Percentiles rank a stretch among this genome's conserved stretches.
phyloP scores from a whole-genome alignment of 2,888 invertebrate species.

The Euplexia lucipara region DNA sequence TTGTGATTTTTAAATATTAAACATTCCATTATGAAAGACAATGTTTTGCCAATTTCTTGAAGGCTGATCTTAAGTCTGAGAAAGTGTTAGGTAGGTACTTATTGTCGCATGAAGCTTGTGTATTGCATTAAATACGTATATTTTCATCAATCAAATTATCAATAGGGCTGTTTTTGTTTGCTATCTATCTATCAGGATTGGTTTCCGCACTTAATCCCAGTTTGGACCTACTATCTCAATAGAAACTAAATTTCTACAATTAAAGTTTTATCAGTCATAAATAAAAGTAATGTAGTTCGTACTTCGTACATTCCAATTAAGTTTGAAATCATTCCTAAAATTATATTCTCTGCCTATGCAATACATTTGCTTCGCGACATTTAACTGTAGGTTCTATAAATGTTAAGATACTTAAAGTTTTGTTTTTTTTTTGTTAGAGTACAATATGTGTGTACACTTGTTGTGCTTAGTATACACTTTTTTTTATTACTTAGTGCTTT shows the following conservation, averaged over 20 bases:
- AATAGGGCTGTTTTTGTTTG: neutral
- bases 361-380: conserved; percentile 47
- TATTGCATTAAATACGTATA: conserved; percentile 33
- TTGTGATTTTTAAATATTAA: conserved; percentile 84
- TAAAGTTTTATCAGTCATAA: too few species aligned
- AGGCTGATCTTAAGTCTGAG: conserved; percentile 85
- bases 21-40: conserved; percentile 87
- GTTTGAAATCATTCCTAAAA: neutral
- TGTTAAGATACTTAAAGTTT: conserved; percentile 60
- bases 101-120: conserved; percentile 69
- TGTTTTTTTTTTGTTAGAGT: conserved; percentile 73
- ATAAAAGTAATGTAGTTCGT: neutral
- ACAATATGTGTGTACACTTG: conserved; percentile 77
- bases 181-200: too few species aligned
- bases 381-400: conserved; percentile 41
- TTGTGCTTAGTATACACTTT: conserved; percentile 77
- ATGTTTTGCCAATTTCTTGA: conserved; percentile 79
- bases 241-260: too few species aligned
- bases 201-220: too few species aligned
- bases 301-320: conserved; percentile 68
- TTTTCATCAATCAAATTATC: neutral
- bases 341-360: conserved; percentile 13
- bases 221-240: too few species aligned
- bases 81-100: conserved; percentile 71
- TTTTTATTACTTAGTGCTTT: conserved; percentile 67